Conservation (phyloP, 1,140 invertebrate species). For the Pygmarrhopalites habei region DNA sequence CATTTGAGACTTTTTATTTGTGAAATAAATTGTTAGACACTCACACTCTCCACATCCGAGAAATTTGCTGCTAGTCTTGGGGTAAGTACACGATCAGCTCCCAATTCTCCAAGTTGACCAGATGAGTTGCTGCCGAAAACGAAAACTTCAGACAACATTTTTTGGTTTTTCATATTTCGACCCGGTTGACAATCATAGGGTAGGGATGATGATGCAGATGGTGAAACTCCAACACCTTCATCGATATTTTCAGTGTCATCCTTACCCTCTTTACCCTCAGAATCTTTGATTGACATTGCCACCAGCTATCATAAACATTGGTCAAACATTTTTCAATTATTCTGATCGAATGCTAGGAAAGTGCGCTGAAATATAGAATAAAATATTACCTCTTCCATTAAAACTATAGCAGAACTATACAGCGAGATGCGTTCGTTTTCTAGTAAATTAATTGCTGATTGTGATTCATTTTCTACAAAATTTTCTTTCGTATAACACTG, state of each 20-base stretch:
- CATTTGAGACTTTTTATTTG: not conserved
- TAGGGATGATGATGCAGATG: not conserved
- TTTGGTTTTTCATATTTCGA: not conserved
- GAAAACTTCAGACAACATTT: constrained; percentile 8
- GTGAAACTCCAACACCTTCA: constrained; percentile 5
- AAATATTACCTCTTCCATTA: constrained; percentile 50
- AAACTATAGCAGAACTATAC: constrained; percentile 50
- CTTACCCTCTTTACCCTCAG: not conserved
- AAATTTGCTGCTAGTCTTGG: constrained; percentile 54
- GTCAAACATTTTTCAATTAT: too few relatives aligned
- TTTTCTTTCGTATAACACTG: constrained; percentile 11
- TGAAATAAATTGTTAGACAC: constrained; percentile 2
- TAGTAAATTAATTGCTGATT: constrained; percentile 4
- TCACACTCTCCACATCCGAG: constrained; percentile 53
- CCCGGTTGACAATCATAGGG: not conserved
- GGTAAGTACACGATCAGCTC: constrained; percentile 54
- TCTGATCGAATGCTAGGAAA: too few relatives aligned
- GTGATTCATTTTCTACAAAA: not conserved
- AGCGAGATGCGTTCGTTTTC: constrained; percentile 42
- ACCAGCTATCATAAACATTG: constrained; percentile 7
- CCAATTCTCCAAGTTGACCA: constrained; percentile 54
- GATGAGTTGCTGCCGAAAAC: constrained; percentile 64
- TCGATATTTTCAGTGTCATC: constrained; percentile 10
- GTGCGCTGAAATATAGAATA: not conserved
- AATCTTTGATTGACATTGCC: constrained; percentile 9